Evolutionary conservation across 2,797 vertebrate genomes (phyloP).

Genomic region (Spondyliosoma cantharus): DNA sequence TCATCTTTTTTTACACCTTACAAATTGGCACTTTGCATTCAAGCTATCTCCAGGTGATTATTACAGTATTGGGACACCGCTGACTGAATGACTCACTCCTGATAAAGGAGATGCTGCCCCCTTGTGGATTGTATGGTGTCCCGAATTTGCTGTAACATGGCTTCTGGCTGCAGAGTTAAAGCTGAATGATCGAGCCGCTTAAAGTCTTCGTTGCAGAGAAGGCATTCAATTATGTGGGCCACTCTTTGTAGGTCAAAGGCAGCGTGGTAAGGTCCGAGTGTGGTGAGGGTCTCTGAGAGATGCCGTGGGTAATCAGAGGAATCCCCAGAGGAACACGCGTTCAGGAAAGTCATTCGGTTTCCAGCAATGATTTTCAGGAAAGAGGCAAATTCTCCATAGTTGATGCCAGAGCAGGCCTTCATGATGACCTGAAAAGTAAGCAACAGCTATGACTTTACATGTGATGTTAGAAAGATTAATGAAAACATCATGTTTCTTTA

Average conservation of each 20-base stretch:
- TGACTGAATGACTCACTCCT: slow-evolving; percentile 54
- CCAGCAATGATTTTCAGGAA: slow-evolving; percentile 91
- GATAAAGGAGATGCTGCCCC: slow-evolving; percentile 79
- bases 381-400: slow-evolving; percentile 92
- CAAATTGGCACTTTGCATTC: slow-evolving; percentile 63
- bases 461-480: slow-evolving; percentile 1
- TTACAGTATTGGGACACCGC: background rate
- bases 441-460: background rate
- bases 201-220: slow-evolving; percentile 92
- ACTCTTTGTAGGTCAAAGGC: slow-evolving; percentile 92
- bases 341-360: slow-evolving; percentile 87
- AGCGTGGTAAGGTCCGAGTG: slow-evolving; percentile 89
- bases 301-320: slow-evolving; percentile 72
- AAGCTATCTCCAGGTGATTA: slow-evolving; percentile 47
- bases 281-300: slow-evolving; percentile 76
- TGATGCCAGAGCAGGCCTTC: slow-evolving; percentile 94
- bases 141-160: slow-evolving; percentile 84
- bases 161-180: slow-evolving; percentile 82
- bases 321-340: slow-evolving; percentile 74
- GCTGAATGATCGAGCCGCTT: slow-evolving; percentile 83
- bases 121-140: slow-evolving; percentile 84
- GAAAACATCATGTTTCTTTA: background rate
- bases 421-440: slow-evolving; percentile 88
- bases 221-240: slow-evolving; percentile 87
- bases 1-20: slow-evolving; percentile 13